These are phyloP conservation scores for Drosophila anomelani DNA, from an alignment of 2,888 invertebrate species.

Conservation along the genomic window DNA sequence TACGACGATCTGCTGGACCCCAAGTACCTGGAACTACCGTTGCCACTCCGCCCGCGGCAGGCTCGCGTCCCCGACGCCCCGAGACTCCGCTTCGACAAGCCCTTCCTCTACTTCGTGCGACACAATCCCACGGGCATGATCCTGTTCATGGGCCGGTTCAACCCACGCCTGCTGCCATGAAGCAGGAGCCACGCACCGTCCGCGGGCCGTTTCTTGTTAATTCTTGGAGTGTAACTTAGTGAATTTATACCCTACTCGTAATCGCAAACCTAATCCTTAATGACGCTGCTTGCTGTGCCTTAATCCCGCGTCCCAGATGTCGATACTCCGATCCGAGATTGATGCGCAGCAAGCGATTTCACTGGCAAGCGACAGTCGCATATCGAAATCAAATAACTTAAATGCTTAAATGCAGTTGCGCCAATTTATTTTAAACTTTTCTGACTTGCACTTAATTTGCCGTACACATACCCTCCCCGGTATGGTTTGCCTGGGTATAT, in stretches of 20 bases:
- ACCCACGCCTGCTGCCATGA: slow-evolving; percentile 92
- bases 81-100: slow-evolving; percentile 92
- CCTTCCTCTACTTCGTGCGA: slow-evolving; percentile 94
- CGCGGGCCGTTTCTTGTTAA: slow-evolving; percentile 52
- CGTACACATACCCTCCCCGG: slow-evolving; percentile 7
- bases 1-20: slow-evolving; percentile 88
- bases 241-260: slow-evolving; percentile 61
- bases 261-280: slow-evolving; percentile 64
- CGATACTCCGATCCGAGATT: slow-evolving; percentile 74
- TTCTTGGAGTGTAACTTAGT: slow-evolving; percentile 57
- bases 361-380: slow-evolving; percentile 15
- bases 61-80: slow-evolving; percentile 90
- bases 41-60: slow-evolving; percentile 89
- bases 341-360: slow-evolving; percentile 74
- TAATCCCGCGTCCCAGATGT: slow-evolving; percentile 77
- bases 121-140: slow-evolving; percentile 97
- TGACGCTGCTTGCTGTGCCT: slow-evolving; percentile 77
- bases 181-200: slow-evolving; percentile 9
- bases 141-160: slow-evolving; percentile 94
- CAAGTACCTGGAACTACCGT: slow-evolving; percentile 86
- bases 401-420: slow-evolving; percentile 51
- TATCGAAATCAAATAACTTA: slow-evolving; percentile 40
- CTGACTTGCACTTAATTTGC: slow-evolving; percentile 54
- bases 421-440: slow-evolving; percentile 58
- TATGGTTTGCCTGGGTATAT: slow-evolving; percentile 17